These are phyloP conservation scores for Acanthisitta chloris DNA, from an alignment of 2,113 vertebrate species.

Conservation along the genomic window DNA sequence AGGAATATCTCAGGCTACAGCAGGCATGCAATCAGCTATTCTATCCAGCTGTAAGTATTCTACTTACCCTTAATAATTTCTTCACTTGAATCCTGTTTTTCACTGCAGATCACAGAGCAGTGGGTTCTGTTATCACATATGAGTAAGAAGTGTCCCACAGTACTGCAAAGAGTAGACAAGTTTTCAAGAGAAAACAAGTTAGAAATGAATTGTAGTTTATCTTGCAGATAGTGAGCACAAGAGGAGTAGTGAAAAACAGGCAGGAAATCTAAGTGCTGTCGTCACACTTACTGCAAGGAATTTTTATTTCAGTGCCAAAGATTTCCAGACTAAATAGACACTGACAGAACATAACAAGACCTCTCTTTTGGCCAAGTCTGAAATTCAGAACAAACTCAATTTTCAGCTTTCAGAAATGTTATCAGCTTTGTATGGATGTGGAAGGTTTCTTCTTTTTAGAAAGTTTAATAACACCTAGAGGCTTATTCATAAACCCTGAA, in stretches of 20 bases:
- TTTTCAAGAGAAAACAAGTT: neutral
- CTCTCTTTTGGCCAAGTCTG: neutral
- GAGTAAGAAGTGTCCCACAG: neutral
- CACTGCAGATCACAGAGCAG: neutral
- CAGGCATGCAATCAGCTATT: neutral
- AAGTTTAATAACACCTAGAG: neutral
- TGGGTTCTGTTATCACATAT: accelerated
- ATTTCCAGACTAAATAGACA: constrained; percentile 7
- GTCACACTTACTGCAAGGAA: neutral
- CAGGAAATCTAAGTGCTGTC: neutral
- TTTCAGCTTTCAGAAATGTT: neutral
- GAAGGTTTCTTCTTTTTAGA: neutral
- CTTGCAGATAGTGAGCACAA: neutral
- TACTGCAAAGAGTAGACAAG: neutral
- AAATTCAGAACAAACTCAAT: neutral
- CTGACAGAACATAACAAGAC: neutral
- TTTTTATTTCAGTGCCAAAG: constrained; percentile 13
- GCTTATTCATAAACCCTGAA: neutral
- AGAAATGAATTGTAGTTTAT: neutral
- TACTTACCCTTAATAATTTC: neutral
- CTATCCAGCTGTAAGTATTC: neutral
- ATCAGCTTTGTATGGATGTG: neutral
- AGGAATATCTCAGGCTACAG: neutral
- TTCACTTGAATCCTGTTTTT: neutral
- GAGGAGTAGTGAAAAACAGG: neutral